These are phyloP conservation scores for Oxycera nigricornis DNA, from an alignment of 2,888 invertebrate genomes.

Conservation along the genomic window DNA sequence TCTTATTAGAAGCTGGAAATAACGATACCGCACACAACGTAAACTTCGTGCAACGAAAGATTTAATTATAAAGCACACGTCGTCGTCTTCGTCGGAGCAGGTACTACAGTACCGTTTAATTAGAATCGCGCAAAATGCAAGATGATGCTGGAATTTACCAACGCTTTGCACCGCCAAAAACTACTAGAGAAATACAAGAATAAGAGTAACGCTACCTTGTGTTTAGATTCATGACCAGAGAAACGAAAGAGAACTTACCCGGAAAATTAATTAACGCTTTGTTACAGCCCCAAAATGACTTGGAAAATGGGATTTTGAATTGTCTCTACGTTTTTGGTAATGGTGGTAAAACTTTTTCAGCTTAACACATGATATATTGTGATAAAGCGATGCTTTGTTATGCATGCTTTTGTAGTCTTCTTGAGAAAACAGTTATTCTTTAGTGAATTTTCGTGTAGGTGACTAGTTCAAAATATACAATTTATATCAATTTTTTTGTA, in stretches of 20 bases:
- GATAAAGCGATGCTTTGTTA: too few relatives aligned
- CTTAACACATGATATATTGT: too few relatives aligned
- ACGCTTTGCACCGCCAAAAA: neutral
- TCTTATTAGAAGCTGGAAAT: constrained; percentile 16
- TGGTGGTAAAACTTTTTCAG: too few relatives aligned
- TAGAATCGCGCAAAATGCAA: constrained; percentile 42
- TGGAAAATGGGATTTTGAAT: neutral
- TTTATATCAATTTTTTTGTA: too few relatives aligned
- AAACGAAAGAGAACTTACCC: constrained; percentile 32
- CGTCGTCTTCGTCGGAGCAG: constrained; percentile 18
- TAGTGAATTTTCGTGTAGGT: too few relatives aligned
- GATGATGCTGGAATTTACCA: neutral
- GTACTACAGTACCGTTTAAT: constrained; percentile 40
- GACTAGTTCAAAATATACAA: too few relatives aligned
- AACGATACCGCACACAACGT: constrained; percentile 19
- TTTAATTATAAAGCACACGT: constrained; percentile 43
- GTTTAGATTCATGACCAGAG: neutral
- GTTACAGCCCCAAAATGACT: constrained; percentile 19
- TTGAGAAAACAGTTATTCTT: too few relatives aligned
- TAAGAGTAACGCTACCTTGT: neutral
- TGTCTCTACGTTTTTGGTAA: too few relatives aligned
- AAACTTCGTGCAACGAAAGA: constrained; percentile 24
- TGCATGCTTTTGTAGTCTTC: too few relatives aligned
- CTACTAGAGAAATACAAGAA: constrained; percentile 1
- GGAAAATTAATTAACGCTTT: constrained; percentile 45